These are phyloP conservation scores for Platypus cylindrus DNA, from an alignment of 2,888 invertebrate genomes.

Conservation along the genomic window DNA sequence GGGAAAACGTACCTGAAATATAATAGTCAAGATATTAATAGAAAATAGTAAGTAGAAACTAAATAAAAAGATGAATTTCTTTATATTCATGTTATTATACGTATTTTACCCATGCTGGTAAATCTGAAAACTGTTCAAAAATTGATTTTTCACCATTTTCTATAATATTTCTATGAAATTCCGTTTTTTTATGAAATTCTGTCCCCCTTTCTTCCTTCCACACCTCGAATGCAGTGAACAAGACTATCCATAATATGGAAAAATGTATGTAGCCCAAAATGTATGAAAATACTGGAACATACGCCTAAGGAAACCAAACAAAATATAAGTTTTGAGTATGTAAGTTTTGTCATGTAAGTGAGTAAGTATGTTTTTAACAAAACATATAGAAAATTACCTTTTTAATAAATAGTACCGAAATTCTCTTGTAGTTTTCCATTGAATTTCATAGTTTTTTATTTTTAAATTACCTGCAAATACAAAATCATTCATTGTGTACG, in stretches of 20 bases:
- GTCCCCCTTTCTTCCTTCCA: constrained; percentile 12
- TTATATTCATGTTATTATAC: background rate
- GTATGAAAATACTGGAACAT: constrained; percentile 13
- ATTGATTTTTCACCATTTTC: constrained; percentile 20
- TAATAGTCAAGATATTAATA: background rate
- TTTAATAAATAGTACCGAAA: no score
- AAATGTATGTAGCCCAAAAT: constrained; percentile 19
- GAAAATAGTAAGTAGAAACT: background rate
- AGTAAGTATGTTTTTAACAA: no score
- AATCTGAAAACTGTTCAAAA: constrained; percentile 17
- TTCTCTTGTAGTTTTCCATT: no score
- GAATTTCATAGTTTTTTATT: no score
- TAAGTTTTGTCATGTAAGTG: no score
- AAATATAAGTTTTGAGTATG: no score
- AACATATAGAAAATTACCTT: no score
- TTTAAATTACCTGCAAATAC: no score
- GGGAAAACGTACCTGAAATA: constrained; percentile 68
- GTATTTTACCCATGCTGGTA: constrained; percentile 23
- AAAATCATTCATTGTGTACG: no score
- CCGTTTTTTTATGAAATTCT: constrained; percentile 10
- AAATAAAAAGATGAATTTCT: background rate
- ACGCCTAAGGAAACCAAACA: background rate
- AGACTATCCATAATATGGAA: constrained; percentile 19
- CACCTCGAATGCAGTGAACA: constrained; percentile 16
- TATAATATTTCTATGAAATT: constrained; percentile 17